These are phyloP conservation scores for Polyergus mexicanus DNA, from an alignment of 1,140 invertebrate species.

Conservation along the genomic window DNA sequence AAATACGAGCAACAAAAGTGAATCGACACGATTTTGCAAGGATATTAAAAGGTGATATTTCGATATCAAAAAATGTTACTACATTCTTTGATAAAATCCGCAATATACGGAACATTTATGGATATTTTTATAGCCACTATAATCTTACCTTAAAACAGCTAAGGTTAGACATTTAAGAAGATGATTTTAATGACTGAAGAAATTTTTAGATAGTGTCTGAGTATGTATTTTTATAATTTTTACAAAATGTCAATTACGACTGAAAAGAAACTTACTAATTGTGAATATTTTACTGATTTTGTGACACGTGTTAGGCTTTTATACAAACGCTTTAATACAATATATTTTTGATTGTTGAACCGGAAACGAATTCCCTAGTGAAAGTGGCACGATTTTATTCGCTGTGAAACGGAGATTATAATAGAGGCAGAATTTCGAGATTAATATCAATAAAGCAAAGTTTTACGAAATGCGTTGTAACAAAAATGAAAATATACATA, in stretches of 20 bases:
- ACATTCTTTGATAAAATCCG: conserved; percentile 4
- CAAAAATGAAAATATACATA: neutral
- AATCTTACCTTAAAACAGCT: neutral
- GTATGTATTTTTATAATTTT: neutral
- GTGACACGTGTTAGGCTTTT: neutral
- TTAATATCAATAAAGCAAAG: neutral
- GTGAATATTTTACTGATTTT: conserved; percentile 24
- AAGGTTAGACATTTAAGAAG: neutral
- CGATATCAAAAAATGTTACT: neutral
- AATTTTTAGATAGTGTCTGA: neutral
- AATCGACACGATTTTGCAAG: too few relatives aligned
- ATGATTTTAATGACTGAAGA: neutral
- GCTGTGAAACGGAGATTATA: conserved; percentile 2
- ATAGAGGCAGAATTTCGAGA: neutral
- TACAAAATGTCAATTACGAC: neutral
- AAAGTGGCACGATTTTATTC: conserved; percentile 58
- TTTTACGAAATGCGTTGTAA: neutral
- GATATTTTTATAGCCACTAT: neutral
- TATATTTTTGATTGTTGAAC: conserved; percentile 18
- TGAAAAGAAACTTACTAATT: neutral
- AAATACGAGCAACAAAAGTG: too few relatives aligned
- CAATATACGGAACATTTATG: neutral
- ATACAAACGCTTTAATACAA: conserved; percentile 14
- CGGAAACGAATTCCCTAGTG: conserved; percentile 33
- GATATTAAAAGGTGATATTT: too few relatives aligned